Evolutionary conservation across 2,888 invertebrate species (phyloP), one percentile per base, ranked within the genome.

Genomic region (Temnothorax unifasciatus): DNA sequence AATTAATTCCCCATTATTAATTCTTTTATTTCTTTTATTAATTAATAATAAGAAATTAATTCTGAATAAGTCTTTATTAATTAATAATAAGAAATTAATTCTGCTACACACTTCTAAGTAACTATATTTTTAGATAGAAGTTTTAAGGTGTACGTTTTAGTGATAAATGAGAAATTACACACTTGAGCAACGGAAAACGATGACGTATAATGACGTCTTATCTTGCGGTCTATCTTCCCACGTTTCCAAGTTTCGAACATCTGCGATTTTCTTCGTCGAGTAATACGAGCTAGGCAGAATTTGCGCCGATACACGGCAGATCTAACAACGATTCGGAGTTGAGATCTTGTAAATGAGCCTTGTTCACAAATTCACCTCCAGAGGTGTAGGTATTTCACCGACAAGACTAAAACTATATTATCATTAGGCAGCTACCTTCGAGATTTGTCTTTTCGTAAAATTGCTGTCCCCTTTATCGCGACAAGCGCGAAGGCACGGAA

Each of bases 401-500:
- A 9, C 41, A 29, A 57, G 57, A 57, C 18, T 21, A 34, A n/a
- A 54, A 38, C 50, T 15, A 9, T 34, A 52, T 34, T 21, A 25
- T n/a, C 18, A 13, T 5, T 15, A 25, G 68, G 41, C 11, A 38
- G 1, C 18, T 15, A 29, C 1, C 41, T 29, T 64, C 21, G 38
- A 52, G 66, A 54, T 76, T 44, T 29, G 41, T 63, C 69, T 52
- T 64, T 44, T 69, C 21, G 34, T 3, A 29, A 68, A 68, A 54
- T 68, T 68, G 54, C 29, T 29, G 54, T 29, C 21, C 8, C 66
- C 29, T 44, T 50, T 11, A 34, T 63, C 44, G 34, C n/a, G 47
- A 63, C 25, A 34, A 77, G 63, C 68, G 21, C 21, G 21, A 63
- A 64, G 64, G 69, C 8, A 47, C 52, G 2, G 59, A 66, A 88